Conservation (phyloP, 2,113 vertebrate species). For the Propithecus coquereli region DNA sequence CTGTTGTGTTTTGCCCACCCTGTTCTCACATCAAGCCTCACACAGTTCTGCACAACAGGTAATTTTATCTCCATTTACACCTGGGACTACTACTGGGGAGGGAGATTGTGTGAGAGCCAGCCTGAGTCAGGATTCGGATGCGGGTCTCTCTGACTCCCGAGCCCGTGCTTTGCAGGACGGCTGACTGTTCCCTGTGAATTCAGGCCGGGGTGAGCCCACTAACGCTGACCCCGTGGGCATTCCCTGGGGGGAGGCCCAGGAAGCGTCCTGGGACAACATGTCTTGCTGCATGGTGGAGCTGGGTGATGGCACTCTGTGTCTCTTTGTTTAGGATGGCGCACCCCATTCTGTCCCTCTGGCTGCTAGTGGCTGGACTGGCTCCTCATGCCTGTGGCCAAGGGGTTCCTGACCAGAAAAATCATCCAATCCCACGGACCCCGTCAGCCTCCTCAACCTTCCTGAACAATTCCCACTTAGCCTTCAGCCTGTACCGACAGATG, state of each 20-base stretch:
- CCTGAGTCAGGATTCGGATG: not conserved
- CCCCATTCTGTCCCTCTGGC: not conserved
- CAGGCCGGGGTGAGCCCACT: not conserved
- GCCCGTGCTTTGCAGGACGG: not conserved
- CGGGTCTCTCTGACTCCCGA: not conserved
- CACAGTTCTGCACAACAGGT: not conserved
- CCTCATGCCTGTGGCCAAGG: not conserved
- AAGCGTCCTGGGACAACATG: fast-evolving
- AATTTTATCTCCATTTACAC: not conserved
- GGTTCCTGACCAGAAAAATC: not conserved
- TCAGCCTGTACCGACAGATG: constrained; percentile 75
- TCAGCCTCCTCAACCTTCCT: not conserved
- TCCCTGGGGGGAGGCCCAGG: fast-evolving
- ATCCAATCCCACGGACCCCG: fast-evolving
- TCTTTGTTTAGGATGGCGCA: not conserved
- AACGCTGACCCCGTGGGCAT: not conserved
- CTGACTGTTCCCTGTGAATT: not conserved
- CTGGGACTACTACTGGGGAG: not conserved
- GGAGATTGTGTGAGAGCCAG: not conserved
- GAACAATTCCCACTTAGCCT: constrained; percentile 79
- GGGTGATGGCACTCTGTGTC: not conserved
- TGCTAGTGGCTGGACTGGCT: not conserved
- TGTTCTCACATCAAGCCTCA: not conserved
- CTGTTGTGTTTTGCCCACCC: not conserved
- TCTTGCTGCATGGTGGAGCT: not conserved